Percentiles rank a stretch among this genome's conserved stretches.
Conservation (phyloP, 2,797 vertebrate genomes). For the Columba guinea region DNA sequence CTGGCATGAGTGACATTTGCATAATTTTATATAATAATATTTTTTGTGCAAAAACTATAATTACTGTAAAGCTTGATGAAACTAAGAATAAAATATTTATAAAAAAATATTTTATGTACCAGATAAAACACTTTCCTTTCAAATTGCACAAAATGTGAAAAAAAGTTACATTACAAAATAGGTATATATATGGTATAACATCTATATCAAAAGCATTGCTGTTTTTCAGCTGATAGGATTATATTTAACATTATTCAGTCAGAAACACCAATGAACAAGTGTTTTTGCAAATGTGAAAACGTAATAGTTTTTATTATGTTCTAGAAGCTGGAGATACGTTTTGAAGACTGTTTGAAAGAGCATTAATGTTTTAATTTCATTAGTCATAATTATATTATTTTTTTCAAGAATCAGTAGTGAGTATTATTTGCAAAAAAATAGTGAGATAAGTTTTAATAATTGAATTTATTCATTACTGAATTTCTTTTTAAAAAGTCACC, state of each 20-base stretch:
- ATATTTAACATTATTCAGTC: conserved; percentile 49
- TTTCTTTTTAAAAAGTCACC: not conserved
- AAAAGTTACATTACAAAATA: conserved; percentile 16
- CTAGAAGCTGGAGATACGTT: conserved; percentile 9
- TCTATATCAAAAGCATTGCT: conserved; percentile 13
- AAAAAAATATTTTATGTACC: not conserved
- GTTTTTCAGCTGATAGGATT: conserved; percentile 10
- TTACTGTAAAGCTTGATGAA: not conserved
- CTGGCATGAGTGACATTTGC: not conserved
- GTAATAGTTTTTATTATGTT: not conserved
- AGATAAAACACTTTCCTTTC: conserved; percentile 48
- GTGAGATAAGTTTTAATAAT: not conserved
- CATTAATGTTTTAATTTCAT: conserved; percentile 21
- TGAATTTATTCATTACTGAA: not conserved
- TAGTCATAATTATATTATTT: not conserved
- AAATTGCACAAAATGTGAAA: not conserved
- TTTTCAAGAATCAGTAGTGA: not conserved
- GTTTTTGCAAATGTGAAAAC: conserved; percentile 22
- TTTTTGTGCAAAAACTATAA: not conserved
- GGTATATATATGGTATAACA: not conserved
- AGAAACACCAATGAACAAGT: conserved; percentile 41
- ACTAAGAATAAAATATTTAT: not conserved
- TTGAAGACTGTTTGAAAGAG: conserved; percentile 26
- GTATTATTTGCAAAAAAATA: not conserved
- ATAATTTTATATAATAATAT: not conserved